Evolutionary conservation across 2,797 vertebrate species (phyloP), one percentile per base, ranked within the genome.

Genomic region (Aeoliscus strigatus): DNA sequence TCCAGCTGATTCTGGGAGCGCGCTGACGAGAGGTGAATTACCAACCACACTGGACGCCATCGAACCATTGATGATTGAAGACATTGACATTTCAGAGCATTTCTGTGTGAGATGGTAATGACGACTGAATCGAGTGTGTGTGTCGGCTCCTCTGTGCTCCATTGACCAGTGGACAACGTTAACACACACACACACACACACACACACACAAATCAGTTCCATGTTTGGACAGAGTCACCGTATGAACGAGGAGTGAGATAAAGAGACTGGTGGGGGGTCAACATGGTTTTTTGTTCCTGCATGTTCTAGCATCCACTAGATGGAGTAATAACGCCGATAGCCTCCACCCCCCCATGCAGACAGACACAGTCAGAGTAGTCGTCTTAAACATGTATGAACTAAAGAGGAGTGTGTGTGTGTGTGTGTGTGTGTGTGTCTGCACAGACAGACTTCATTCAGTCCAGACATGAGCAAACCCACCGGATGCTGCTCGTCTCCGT

Each of bases 271-370:
- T n/a, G 27, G 18, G 3, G 18, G 18, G 3, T 21, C 18, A n/a
- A n/a, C n/a, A n/a, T n/a, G n/a, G 7, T 18, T 16, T 6, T 27
- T 10, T 8, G 2, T 10, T 16, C 39, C 23, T 39, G 26, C 14
- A n/a, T 13, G 35, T 51, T 17, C 10, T 40, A 63, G 14, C 42
- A 23, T 26, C 80, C 84, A 83, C 80, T 76, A 85, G 84, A 72
- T 84, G 84, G 81, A 60, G 82, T 51, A 32, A 80, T 61, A 51
- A 66, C 61, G 60, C 74, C 62, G 66, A 73, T 27, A 27, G 60
- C 60, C n/a, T 59, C 38, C n/a, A n/a, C n/a, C 33, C 24, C 14
- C 3, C 26, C 30, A 49, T 45, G 31, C 39, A 54, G 7, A 14
- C 17, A 39, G 51, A 27, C 48, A 33, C 14, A n/a, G 39, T 30